A percentile compares a stretch with the other conserved stretches of the same genome.
Evolutionary conservation across 2,113 vertebrate species (phyloP).

Genomic region (Microcebus jonahi): DNA sequence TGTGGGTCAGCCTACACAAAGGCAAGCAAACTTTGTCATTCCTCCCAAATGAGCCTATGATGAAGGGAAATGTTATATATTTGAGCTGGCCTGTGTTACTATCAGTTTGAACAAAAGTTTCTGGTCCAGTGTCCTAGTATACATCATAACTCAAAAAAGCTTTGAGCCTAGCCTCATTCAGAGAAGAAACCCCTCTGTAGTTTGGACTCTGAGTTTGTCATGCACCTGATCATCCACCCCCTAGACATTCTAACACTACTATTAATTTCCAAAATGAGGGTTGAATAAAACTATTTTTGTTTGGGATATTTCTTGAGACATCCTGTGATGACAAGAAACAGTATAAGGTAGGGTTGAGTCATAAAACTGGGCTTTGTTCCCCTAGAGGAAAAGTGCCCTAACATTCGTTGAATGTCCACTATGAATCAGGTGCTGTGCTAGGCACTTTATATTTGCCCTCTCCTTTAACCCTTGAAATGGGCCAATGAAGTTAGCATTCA

Average conservation of each 20-base stretch:
- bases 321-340: neutral
- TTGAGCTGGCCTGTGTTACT: neutral
- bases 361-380: neutral
- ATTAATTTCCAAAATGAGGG: constrained; percentile 32
- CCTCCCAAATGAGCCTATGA: neutral
- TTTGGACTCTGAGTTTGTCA: neutral
- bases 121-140: neutral
- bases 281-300: neutral
- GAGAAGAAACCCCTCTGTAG: neutral
- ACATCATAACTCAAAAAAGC: neutral
- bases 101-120: constrained; percentile 19
- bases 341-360: neutral
- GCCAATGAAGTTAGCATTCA: neutral
- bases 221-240: neutral
- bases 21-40: neutral
- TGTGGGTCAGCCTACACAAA: neutral
- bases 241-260: neutral
- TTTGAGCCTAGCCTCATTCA: neutral
- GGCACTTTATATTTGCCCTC: neutral
- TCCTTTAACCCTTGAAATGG: constrained; percentile 6
- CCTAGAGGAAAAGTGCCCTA: neutral
- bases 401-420: neutral
- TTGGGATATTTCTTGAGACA: constrained; percentile 17
- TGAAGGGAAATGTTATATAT: neutral
- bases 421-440: neutral